Percentiles rank a stretch among this genome's conserved stretches.
These are phyloP conservation scores for Horisme vitalbata DNA, from an alignment of 2,888 invertebrate genomes.

Conservation along the genomic window DNA sequence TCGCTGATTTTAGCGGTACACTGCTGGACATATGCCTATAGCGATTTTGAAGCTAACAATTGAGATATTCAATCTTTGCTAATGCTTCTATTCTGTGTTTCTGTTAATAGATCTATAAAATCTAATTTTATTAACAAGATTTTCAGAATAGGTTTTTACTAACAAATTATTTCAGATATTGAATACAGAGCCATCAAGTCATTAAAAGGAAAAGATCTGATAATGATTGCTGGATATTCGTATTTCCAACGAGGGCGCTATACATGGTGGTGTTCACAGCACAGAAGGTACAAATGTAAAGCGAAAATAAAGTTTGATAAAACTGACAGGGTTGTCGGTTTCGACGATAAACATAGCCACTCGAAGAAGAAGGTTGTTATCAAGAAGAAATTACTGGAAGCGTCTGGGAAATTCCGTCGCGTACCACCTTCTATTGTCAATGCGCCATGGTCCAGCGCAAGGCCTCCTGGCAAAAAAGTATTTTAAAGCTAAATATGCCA, in stretches of 20 bases:
- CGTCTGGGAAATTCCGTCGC: background rate
- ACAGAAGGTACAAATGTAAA: constrained; percentile 34
- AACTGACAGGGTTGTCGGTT: constrained; percentile 21
- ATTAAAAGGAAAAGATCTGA: constrained; percentile 37
- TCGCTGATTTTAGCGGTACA: too few relatives aligned
- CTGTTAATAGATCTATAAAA: too few relatives aligned
- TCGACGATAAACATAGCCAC: constrained; percentile 32
- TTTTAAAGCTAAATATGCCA: too few relatives aligned
- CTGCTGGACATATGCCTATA: too few relatives aligned
- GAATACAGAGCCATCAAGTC: constrained; percentile 24
- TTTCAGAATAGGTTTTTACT: too few relatives aligned
- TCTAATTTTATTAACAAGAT: too few relatives aligned
- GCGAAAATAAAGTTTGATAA: constrained; percentile 38
- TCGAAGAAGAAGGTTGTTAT: constrained; percentile 6
- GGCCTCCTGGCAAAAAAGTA: background rate
- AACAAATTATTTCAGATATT: background rate
- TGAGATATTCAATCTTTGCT: too few relatives aligned
- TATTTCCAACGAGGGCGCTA: constrained; percentile 28
- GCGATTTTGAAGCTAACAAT: too few relatives aligned
- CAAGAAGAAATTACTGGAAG: too few relatives aligned
- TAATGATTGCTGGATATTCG: constrained; percentile 42
- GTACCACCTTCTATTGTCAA: background rate
- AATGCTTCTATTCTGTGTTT: too few relatives aligned
- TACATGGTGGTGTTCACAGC: constrained; percentile 48
- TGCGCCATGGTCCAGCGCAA: background rate